phyloP scores from a whole-genome alignment of 2,888 invertebrate genomes.

The Andrena bicolor region DNA sequence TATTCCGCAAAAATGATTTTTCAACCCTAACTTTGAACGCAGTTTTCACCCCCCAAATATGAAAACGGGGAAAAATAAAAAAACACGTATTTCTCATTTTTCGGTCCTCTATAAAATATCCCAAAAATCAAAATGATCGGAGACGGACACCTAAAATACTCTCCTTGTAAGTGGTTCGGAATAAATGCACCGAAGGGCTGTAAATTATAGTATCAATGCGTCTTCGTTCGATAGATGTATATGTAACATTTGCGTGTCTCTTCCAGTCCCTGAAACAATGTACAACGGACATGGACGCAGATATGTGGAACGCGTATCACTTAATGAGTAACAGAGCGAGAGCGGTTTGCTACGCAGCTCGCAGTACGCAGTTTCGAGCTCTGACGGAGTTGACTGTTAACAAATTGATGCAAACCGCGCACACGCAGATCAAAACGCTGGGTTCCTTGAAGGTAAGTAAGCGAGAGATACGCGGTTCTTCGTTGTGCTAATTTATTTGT shows the following conservation, averaged over 20 bases:
- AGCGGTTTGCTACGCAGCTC: slow-evolving; percentile 89
- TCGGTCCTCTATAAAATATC: too few relatives aligned
- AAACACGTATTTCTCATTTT: too few relatives aligned
- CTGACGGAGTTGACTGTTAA: slow-evolving; percentile 89
- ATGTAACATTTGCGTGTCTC: slow-evolving; percentile 21
- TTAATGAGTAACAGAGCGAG: slow-evolving; percentile 89
- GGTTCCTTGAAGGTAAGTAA: slow-evolving; percentile 84
- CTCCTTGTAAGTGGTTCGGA: too few relatives aligned
- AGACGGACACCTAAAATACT: too few relatives aligned
- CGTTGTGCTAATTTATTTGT: not conserved
- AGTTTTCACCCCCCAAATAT: too few relatives aligned
- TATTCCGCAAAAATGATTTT: too few relatives aligned
- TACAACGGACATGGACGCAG: slow-evolving; percentile 88
- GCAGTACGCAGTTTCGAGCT: slow-evolving; percentile 89
- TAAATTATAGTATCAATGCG: not conserved
- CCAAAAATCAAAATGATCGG: too few relatives aligned
- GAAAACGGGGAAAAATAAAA: too few relatives aligned
- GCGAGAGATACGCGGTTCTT: not conserved
- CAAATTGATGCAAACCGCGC: slow-evolving; percentile 87
- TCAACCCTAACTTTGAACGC: too few relatives aligned
- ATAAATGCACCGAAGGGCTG: not conserved
- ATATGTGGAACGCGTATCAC: slow-evolving; percentile 90
- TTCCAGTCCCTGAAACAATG: slow-evolving; percentile 87
- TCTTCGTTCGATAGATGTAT: not conserved
- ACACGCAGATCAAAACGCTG: slow-evolving; percentile 85